Evolutionary conservation across 2,113 vertebrate species (phyloP), one percentile per base, ranked within the genome.

Genomic region (Hydropotes inermis): DNA sequence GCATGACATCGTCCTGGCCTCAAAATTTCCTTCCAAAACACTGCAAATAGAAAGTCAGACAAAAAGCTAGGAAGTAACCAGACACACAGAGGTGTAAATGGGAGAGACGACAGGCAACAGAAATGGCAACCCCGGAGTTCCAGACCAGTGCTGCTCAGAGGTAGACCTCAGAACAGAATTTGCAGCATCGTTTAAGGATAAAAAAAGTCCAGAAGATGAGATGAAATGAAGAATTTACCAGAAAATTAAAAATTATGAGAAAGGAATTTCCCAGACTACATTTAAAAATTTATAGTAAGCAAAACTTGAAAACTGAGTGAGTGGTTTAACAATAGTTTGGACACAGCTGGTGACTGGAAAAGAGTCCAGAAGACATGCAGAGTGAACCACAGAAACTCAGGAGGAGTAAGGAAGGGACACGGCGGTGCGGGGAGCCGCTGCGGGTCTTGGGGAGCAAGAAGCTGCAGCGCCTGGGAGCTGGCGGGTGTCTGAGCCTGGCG

Each of bases 81-180:
- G 43, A 27, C 25, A 28, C 5, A 13, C 8, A 1, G 0, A n/a
- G 27, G 0, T 0, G 17, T 27, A 6, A n/a, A 1, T 1, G 27
- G 2, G 16, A 30, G 33, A 45, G 54, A 25, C 12, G 15, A 16
- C 4, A 1, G 67, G 11, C 1, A 30, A 5, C 4, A 23, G 23
- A 7, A 39, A 17, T 7, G 1, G 33, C 19, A 5, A 3, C n/a
- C 21, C 3, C 1, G 5, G 23, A 5, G n/a, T 1, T 15, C 17
- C 17, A 28, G 16, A 61, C 6, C 33, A 9, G 25, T 3, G 14
- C 12, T 17, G 23, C 55, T 23, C 3, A 11, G 17, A 1, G 2
- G 3, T 2, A 39, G 50, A 17, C 23, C 14, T 30, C 15, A 5
- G 25, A 7, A 23, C 1, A 36, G 19, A 7, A 0, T 9, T 19